These are phyloP conservation scores for Marmota flaviventris DNA, from an alignment of 2,113 vertebrate species.

Conservation along the genomic window DNA sequence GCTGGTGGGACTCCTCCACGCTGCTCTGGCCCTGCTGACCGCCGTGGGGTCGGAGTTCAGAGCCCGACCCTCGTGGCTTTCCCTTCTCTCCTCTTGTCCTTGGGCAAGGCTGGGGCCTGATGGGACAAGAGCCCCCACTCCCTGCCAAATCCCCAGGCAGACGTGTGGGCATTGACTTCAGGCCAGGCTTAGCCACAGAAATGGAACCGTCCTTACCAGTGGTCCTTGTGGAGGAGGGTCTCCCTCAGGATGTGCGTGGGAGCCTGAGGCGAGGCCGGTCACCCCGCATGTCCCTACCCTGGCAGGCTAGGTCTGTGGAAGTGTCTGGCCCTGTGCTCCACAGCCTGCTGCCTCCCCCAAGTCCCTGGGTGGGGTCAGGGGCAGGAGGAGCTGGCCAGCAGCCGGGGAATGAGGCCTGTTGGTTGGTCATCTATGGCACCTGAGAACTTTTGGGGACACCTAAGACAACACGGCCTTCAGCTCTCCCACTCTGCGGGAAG, in stretches of 20 bases:
- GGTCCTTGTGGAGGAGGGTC: background rate
- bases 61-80: fast-evolving
- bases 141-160: background rate
- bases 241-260: background rate
- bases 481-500: background rate
- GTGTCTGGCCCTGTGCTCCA: background rate
- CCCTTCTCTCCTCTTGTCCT: background rate
- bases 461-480: background rate
- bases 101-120: background rate
- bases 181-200: background rate
- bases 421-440: background rate
- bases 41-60: too few relatives aligned
- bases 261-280: background rate
- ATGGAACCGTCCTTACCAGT: background rate
- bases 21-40: too few relatives aligned
- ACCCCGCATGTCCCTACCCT: too few relatives aligned
- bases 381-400: background rate
- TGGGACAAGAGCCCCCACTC: fast-evolving
- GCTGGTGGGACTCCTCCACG: fast-evolving
- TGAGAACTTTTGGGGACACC: background rate
- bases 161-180: background rate
- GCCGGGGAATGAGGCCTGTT: background rate
- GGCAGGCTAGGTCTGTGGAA: background rate
- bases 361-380: fast-evolving
- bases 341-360: too few relatives aligned